phyloP scores from a whole-genome alignment of 2,113 vertebrate genomes.

The Otocyon megalotis region DNA sequence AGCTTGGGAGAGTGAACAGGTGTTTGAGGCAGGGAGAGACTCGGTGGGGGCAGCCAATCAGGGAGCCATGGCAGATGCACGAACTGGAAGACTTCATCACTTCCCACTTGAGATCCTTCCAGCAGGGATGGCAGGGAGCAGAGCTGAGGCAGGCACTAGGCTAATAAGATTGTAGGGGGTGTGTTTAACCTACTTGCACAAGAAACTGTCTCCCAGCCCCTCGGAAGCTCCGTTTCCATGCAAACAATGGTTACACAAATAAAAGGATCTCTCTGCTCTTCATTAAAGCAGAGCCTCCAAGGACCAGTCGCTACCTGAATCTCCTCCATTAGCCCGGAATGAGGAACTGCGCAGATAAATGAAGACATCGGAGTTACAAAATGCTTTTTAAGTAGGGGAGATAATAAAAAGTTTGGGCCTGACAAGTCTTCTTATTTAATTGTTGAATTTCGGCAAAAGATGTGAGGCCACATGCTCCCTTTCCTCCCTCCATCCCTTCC shows the following conservation, averaged over 20 bases:
- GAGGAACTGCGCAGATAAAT: slow-evolving; percentile 58
- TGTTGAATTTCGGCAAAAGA: slow-evolving; percentile 31
- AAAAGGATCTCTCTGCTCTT: slow-evolving; percentile 75
- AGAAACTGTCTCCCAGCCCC: slow-evolving; percentile 34
- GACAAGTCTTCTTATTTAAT: background rate
- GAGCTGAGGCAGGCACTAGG: background rate
- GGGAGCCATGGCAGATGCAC: background rate
- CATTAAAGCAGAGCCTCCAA: slow-evolving; percentile 75
- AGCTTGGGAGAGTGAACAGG: background rate
- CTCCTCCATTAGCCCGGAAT: slow-evolving; percentile 52
- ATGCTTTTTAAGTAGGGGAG: slow-evolving; percentile 60
- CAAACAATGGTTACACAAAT: slow-evolving; percentile 74
- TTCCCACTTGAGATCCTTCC: slow-evolving; percentile 52
- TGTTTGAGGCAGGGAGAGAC: background rate
- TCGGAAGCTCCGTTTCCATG: slow-evolving; percentile 71
- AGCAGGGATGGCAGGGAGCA: background rate
- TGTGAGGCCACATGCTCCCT: background rate
- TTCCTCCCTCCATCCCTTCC: background rate
- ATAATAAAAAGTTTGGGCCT: background rate
- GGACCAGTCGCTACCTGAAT: slow-evolving; percentile 70
- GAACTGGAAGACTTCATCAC: background rate
- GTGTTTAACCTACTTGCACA: slow-evolving; percentile 77
- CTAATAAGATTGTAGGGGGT: slow-evolving; percentile 61
- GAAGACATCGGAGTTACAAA: slow-evolving; percentile 73
- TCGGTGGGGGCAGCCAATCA: background rate